phyloP scores from a whole-genome alignment of 2,113 vertebrate genomes.

The Aegithalos caudatus region DNA sequence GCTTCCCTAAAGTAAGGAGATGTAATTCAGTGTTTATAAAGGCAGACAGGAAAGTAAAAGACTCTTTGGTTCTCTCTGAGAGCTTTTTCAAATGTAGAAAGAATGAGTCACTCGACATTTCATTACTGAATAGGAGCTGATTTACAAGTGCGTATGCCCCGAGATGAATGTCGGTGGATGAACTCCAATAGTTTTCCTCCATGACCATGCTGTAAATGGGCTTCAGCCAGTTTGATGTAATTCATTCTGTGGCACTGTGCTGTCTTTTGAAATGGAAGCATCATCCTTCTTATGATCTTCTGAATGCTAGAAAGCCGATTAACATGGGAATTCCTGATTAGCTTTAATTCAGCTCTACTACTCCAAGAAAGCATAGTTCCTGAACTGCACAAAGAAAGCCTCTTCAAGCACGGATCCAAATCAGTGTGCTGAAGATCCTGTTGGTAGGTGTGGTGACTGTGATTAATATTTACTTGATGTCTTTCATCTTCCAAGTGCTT shows the following conservation, averaged over 20 bases:
- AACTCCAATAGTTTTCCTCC: slow-evolving; percentile 11
- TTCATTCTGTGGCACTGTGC: background rate
- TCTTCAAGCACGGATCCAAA: slow-evolving; percentile 3
- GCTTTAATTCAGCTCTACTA: slow-evolving; percentile 28
- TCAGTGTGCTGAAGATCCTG: slow-evolving; percentile 7
- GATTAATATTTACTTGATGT: slow-evolving; percentile 35
- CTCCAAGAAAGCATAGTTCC: slow-evolving; percentile 20
- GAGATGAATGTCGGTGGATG: background rate
- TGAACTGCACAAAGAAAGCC: slow-evolving; percentile 12
- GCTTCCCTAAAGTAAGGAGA: background rate
- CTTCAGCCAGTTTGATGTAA: slow-evolving; percentile 16
- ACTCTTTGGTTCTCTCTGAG: slow-evolving; percentile 20
- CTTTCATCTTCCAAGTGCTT: slow-evolving; percentile 52
- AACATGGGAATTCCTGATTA: slow-evolving; percentile 43
- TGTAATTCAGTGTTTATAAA: slow-evolving; percentile 16
- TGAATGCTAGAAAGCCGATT: slow-evolving; percentile 15
- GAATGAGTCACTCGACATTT: slow-evolving; percentile 44
- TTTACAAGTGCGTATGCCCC: slow-evolving; percentile 6
- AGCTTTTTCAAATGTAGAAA: slow-evolving; percentile 16
- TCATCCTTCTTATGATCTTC: slow-evolving; percentile 20
- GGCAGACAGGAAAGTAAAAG: slow-evolving; percentile 11
- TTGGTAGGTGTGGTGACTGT: slow-evolving; percentile 41
- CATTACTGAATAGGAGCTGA: slow-evolving; percentile 42
- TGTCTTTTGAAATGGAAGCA: slow-evolving; percentile 34
- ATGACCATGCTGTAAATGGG: slow-evolving; percentile 1